Percentiles rank a stretch among this genome's conserved stretches.
Conservation (phyloP, 1,140 invertebrate species). For the Habropoda laboriosa region DNA sequence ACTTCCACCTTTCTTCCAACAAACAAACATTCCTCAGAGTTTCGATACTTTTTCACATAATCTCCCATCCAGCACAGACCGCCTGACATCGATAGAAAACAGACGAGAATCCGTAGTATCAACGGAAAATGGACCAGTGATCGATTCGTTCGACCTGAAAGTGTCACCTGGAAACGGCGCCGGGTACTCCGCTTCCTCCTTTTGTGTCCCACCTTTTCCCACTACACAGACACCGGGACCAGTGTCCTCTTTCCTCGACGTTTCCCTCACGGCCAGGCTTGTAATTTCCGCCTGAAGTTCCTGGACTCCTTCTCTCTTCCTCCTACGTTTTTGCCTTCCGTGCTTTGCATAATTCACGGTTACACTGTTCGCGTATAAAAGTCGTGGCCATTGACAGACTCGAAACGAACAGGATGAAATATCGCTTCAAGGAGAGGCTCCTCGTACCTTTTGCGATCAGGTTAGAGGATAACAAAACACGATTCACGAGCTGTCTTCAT, state of each 20-base stretch:
- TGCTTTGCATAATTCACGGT: constrained; percentile 32
- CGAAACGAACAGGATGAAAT: constrained; percentile 25
- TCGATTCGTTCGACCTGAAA: constrained; percentile 13
- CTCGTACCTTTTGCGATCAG: background rate
- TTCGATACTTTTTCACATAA: too few relatives aligned
- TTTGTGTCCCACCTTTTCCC: background rate
- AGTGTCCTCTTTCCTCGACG: background rate
- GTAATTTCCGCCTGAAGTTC: constrained; percentile 37
- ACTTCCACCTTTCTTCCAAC: too few relatives aligned
- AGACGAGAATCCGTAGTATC: background rate
- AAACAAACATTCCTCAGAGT: too few relatives aligned
- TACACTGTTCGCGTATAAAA: background rate
- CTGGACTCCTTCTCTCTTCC: too few relatives aligned
- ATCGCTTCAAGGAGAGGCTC: background rate
- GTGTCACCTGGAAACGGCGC: constrained; percentile 24
- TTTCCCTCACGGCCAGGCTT: background rate
- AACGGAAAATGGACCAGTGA: background rate
- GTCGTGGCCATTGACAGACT: constrained; percentile 4
- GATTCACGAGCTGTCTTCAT: background rate
- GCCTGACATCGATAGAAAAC: background rate
- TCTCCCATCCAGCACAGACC: too few relatives aligned
- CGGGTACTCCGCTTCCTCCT: background rate
- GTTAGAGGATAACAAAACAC: background rate
- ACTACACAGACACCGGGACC: background rate
- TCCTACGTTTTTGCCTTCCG: background rate